phyloP scores from a whole-genome alignment of 2,113 vertebrate species.

The Vidua chalybeata region DNA sequence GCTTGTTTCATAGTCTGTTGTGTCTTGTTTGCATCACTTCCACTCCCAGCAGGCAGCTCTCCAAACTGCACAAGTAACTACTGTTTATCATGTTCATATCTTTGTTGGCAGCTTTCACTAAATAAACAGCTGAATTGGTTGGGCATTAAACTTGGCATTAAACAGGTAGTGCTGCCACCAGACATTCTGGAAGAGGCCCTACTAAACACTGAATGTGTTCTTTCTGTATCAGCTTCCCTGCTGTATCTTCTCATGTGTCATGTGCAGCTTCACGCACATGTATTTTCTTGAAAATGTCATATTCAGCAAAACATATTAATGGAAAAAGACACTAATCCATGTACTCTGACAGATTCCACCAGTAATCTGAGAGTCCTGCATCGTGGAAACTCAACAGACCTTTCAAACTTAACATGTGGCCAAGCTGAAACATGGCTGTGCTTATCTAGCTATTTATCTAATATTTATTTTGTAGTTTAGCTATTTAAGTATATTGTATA shows the following conservation, averaged over 20 bases:
- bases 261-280: neutral
- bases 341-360: neutral
- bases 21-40: neutral
- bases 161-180: neutral
- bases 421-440: neutral
- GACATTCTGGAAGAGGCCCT: neutral
- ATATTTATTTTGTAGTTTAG: neutral
- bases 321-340: neutral
- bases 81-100: neutral
- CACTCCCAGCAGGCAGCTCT: neutral
- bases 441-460: neutral
- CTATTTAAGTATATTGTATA: neutral
- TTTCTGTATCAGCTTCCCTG: neutral
- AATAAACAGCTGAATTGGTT: neutral
- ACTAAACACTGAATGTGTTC: neutral
- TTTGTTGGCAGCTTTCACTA: neutral
- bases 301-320: neutral
- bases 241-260: neutral
- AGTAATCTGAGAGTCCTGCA: neutral
- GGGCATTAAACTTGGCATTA: neutral
- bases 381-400: neutral
- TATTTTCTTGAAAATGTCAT: neutral
- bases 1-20: neutral
- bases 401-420: neutral
- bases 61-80: neutral